These are phyloP conservation scores for Rhinophrynus dorsalis DNA, from an alignment of 2,797 vertebrate genomes.

Conservation along the genomic window DNA sequence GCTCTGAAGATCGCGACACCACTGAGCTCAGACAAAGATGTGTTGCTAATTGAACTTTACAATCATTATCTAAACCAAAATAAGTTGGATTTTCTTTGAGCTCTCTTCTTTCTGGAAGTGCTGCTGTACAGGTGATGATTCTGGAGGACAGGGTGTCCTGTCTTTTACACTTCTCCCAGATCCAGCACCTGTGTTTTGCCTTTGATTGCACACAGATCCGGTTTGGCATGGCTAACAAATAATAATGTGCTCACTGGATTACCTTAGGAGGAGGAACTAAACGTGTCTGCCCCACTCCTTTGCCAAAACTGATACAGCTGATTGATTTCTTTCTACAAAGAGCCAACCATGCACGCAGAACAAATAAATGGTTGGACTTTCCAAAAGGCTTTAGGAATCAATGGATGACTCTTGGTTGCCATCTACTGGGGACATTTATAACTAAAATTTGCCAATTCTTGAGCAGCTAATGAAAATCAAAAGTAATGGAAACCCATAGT, in stretches of 20 bases:
- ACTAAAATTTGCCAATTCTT: too few relatives aligned
- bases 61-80: too few relatives aligned
- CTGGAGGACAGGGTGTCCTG: background rate
- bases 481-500: too few relatives aligned
- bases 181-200: conserved; percentile 19
- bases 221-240: conserved; percentile 16
- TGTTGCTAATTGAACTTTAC: background rate
- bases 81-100: too few relatives aligned
- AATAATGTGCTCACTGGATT: conserved; percentile 5
- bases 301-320: conserved; percentile 21
- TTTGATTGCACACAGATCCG: conserved; percentile 11
- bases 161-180: conserved; percentile 9
- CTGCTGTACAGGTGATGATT: background rate
- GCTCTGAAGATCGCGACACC: background rate
- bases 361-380: conserved; percentile 1
- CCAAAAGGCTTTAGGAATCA: background rate
- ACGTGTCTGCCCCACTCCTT: background rate
- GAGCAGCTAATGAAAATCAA: too few relatives aligned
- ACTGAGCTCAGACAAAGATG: background rate
- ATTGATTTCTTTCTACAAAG: conserved; percentile 6
- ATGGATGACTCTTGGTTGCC: background rate
- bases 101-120: too few relatives aligned
- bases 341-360: background rate
- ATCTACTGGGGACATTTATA: conserved; percentile 14
- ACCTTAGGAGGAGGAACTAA: conserved; percentile 13